Conservation (phyloP, 92 coral and sea anemone species). For the Siderastrea siderea region DNA sequence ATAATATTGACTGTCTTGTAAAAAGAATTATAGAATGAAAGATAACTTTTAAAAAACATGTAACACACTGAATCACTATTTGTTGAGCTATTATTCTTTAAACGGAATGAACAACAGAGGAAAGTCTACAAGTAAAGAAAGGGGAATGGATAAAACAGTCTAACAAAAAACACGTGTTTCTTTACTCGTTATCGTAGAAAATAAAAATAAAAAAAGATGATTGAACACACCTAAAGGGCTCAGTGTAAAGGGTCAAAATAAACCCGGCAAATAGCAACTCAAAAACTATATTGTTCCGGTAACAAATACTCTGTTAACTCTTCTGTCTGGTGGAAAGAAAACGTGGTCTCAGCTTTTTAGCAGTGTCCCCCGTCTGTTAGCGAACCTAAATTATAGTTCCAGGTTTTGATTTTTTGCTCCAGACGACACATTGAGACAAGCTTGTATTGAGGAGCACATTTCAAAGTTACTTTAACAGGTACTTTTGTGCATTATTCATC, state of each 20-base stretch:
- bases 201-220: neutral
- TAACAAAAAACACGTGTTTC: constrained; percentile 31
- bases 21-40: too few relatives aligned
- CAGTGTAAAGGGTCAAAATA: neutral
- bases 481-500: constrained; percentile 41
- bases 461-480: constrained; percentile 27
- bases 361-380: constrained; percentile 15
- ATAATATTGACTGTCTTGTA: too few relatives aligned
- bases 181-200: neutral
- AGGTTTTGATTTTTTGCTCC: neutral
- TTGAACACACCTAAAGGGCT: neutral
- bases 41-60: neutral
- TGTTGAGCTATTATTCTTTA: neutral
- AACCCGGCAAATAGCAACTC: neutral
- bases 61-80: neutral
- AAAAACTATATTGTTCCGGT: neutral
- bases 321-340: constrained; percentile 11
- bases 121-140: neutral
- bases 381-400: neutral
- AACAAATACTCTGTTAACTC: constrained; percentile 12
- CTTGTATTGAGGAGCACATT: constrained; percentile 16
- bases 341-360: constrained; percentile 12
- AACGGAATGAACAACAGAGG: neutral
- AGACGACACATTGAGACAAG: constrained; percentile 44
- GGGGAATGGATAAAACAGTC: neutral